Percentiles rank a stretch among this genome's conserved stretches.
These are phyloP conservation scores for Aptenodytes forsteri DNA, from an alignment of 2,113 vertebrate genomes.

Conservation along the genomic window DNA sequence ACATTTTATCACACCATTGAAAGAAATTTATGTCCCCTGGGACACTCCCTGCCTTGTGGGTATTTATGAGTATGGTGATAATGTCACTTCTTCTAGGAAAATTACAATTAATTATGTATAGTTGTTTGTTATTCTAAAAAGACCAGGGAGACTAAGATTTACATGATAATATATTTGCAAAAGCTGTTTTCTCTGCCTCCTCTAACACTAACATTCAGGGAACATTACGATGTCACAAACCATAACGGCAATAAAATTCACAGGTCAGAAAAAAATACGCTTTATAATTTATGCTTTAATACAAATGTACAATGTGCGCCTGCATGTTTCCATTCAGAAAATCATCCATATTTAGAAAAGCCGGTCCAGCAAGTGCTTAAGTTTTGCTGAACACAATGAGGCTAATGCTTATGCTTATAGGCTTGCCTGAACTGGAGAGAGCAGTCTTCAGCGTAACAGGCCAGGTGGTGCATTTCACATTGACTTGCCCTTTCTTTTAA, in stretches of 20 bases:
- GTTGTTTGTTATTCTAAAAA: slow-evolving; percentile 22
- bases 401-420: neutral
- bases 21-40: neutral
- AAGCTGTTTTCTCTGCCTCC: neutral
- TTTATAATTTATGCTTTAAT: neutral
- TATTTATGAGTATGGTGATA: neutral
- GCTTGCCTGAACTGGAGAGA: neutral
- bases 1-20: neutral
- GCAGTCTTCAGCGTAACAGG: neutral
- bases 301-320: neutral
- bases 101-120: slow-evolving; percentile 6
- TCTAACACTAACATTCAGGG: neutral
- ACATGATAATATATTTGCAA: neutral
- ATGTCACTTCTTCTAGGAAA: slow-evolving; percentile 14
- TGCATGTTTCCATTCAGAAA: neutral
- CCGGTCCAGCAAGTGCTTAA: neutral
- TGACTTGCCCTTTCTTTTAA: neutral
- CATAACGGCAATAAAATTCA: neutral
- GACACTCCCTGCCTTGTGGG: neutral
- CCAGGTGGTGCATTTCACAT: neutral
- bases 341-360: neutral
- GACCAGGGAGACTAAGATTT: neutral
- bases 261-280: neutral
- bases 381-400: neutral
- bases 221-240: neutral